A percentile compares a stretch with the other conserved stretches of the same genome.
phyloP scores from a whole-genome alignment of 2,888 invertebrate species.

The Homarus gammarus region DNA sequence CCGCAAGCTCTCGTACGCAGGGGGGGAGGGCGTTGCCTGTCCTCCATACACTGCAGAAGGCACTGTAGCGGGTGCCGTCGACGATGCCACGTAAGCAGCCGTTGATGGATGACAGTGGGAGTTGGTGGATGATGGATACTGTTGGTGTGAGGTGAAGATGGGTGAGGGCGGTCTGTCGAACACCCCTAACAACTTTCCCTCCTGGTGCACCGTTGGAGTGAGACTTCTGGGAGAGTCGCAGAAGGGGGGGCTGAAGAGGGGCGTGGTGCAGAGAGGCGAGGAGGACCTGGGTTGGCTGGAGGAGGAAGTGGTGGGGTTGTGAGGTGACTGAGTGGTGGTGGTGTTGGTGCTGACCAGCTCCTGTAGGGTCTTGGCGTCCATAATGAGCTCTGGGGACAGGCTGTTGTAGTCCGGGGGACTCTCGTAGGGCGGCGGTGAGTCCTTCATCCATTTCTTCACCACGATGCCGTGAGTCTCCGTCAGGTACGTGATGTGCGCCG shows the following conservation, averaged over 20 bases:
- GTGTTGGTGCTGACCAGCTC: conserved; percentile 53
- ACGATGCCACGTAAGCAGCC: conserved; percentile 24
- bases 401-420: conserved; percentile 74
- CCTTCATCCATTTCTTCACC: conserved; percentile 71
- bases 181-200: conserved; percentile 20
- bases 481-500: conserved; percentile 67
- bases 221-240: conserved; percentile 66
- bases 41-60: conserved; percentile 47
- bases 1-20: conserved; percentile 53
- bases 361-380: conserved; percentile 70
- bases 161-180: conserved; percentile 62
- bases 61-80: conserved; percentile 40
- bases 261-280: conserved; percentile 62
- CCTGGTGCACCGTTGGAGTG: conserved; percentile 54
- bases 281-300: conserved; percentile 31
- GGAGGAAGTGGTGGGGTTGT: conserved; percentile 17
- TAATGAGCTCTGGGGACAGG: conserved; percentile 71
- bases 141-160: conserved; percentile 48
- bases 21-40: conserved; percentile 43
- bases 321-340: neutral
- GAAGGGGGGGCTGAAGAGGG: conserved; percentile 58
- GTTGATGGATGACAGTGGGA: conserved; percentile 22
- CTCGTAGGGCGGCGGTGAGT: conserved; percentile 75
- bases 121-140: conserved; percentile 33
- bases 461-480: conserved; percentile 70